These are phyloP conservation scores for Rhagoletis zephyria DNA, from an alignment of 1,140 invertebrate genomes.

Conservation along the genomic window DNA sequence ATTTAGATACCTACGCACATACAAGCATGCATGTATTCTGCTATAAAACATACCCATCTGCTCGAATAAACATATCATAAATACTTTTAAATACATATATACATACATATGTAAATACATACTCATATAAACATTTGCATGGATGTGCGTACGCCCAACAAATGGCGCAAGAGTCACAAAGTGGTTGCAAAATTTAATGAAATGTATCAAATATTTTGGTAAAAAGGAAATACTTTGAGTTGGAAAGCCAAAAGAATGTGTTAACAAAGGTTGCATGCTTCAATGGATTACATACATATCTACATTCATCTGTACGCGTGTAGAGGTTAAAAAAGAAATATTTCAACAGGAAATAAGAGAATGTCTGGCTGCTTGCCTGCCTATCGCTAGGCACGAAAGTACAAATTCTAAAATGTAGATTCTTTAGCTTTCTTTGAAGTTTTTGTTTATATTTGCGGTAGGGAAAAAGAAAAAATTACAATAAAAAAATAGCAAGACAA, in stretches of 20 bases:
- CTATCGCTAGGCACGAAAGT: constrained; percentile 10
- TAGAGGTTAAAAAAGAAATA: constrained; percentile 24
- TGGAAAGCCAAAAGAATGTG: background rate
- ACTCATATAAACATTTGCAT: background rate
- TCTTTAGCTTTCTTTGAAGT: background rate
- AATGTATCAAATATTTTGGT: constrained; percentile 33
- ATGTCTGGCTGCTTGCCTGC: background rate
- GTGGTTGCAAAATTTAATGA: background rate
- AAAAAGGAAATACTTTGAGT: constrained; percentile 2
- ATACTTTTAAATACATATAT: too few relatives aligned
- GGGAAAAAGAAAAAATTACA: background rate
- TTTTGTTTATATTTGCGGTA: background rate
- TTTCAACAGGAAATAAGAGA: constrained; percentile 38
- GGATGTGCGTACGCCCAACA: background rate
- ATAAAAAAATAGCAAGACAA: background rate
- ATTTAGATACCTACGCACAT: background rate
- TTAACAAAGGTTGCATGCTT: background rate
- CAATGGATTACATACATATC: background rate
- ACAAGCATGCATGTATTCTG: background rate
- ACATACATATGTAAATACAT: too few relatives aligned
- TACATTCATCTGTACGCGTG: background rate
- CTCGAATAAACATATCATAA: too few relatives aligned
- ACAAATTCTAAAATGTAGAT: background rate
- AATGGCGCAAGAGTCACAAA: background rate
- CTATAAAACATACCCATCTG: too few relatives aligned